Evolutionary conservation across 2,113 vertebrate genomes (phyloP).

Genomic region (Mormyrus iriodes): DNA sequence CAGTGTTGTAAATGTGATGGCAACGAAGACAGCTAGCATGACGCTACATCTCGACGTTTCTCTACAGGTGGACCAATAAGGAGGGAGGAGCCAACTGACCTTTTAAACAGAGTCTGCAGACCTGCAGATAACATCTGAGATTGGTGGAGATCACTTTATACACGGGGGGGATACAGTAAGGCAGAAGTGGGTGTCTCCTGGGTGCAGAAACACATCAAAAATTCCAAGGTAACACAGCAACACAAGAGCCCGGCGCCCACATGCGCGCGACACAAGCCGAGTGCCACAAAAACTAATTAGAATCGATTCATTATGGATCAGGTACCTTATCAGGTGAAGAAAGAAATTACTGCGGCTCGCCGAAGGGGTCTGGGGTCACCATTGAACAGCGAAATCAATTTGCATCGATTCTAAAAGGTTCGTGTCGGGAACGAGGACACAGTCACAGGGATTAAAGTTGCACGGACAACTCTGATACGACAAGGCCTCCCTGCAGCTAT

Average conservation of each 20-base stretch:
- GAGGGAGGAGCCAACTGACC: not conserved
- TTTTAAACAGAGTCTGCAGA: not conserved
- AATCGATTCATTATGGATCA: slow-evolving; percentile 94
- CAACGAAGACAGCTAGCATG: not conserved
- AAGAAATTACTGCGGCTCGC: slow-evolving; percentile 76
- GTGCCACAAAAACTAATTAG: slow-evolving; percentile 80
- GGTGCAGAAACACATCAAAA: not conserved
- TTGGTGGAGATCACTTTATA: not conserved
- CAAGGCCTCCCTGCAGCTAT: not conserved
- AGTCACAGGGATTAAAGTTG: slow-evolving; percentile 68
- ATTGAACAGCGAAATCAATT: slow-evolving; percentile 86
- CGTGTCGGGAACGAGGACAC: slow-evolving; percentile 60
- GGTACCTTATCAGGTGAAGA: slow-evolving; percentile 86
- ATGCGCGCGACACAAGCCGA: slow-evolving; percentile 58
- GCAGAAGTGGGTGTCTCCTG: not conserved
- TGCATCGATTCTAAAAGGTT: slow-evolving; percentile 72
- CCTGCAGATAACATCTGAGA: not conserved
- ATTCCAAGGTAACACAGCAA: not conserved
- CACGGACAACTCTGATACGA: slow-evolving; percentile 65
- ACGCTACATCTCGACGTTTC: not conserved
- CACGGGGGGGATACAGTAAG: not conserved
- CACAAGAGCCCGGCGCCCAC: not conserved
- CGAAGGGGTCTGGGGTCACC: slow-evolving; percentile 76
- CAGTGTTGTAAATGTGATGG: not conserved
- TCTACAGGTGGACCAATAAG: not conserved